phyloP scores from a whole-genome alignment of 2,888 invertebrate genomes.

The Stenichneumon culpator region DNA sequence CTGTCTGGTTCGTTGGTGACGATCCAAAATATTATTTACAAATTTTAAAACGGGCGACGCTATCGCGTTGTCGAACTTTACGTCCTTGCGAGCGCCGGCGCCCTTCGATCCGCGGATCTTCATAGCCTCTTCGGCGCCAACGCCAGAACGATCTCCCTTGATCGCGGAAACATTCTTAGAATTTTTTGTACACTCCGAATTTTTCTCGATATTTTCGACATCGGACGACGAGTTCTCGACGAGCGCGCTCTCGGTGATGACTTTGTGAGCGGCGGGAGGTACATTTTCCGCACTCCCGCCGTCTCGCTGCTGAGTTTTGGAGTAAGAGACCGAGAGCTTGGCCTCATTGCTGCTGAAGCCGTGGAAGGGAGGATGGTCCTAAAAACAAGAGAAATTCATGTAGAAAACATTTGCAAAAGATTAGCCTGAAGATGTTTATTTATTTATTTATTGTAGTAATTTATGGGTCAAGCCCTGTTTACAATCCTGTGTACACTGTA shows the following conservation, averaged over 20 bases:
- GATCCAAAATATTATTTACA: conserved; percentile 82
- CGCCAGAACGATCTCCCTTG: conserved; percentile 54
- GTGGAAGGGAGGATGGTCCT: conserved; percentile 84
- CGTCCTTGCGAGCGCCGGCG: conserved; percentile 72
- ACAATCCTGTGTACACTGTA: too few species aligned
- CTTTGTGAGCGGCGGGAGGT: conserved; percentile 15
- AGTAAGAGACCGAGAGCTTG: conserved; percentile 79
- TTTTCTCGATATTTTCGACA: conserved; percentile 49
- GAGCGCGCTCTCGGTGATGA: conserved; percentile 9
- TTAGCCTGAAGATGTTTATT: too few species aligned
- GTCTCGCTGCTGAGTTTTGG: conserved; percentile 80
- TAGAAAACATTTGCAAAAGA: background rate
- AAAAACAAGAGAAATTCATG: conserved; percentile 59
- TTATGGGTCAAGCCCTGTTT: too few species aligned
- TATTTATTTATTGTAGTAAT: too few species aligned
- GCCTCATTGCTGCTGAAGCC: conserved; percentile 84
- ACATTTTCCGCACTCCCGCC: conserved; percentile 71
- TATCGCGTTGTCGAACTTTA: conserved; percentile 76
- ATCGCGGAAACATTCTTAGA: conserved; percentile 30
- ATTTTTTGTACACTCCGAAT: conserved; percentile 41
- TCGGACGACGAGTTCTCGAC: conserved; percentile 30
- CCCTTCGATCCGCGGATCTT: conserved; percentile 42
- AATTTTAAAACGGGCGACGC: conserved; percentile 81
- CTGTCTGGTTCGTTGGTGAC: conserved; percentile 82
- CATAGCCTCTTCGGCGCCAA: conserved; percentile 63